These are phyloP conservation scores for Drosophila neonasuta DNA, from an alignment of 2,888 invertebrate genomes.

Conservation along the genomic window DNA sequence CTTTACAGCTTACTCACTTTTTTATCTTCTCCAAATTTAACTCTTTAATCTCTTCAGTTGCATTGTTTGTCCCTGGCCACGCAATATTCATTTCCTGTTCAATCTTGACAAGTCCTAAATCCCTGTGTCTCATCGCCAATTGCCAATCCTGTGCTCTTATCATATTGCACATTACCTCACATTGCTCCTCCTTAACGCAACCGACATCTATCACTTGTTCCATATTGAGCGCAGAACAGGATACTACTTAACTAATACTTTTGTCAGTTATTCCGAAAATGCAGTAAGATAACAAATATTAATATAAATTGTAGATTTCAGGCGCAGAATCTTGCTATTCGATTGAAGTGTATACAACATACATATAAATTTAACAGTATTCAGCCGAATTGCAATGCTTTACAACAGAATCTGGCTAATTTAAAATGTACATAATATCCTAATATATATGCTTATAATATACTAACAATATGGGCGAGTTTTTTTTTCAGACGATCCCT, in stretches of 20 bases:
- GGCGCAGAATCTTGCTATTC: constrained; percentile 37
- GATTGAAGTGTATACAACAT: constrained; percentile 32
- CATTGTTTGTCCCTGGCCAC: constrained; percentile 32
- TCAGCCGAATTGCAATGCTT: background rate
- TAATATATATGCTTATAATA: too few relatives aligned
- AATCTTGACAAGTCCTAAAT: constrained; percentile 48
- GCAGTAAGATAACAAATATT: background rate
- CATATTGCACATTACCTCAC: constrained; percentile 56
- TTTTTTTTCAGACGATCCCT: too few relatives aligned
- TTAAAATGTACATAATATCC: too few relatives aligned
- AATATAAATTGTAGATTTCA: constrained; percentile 22
- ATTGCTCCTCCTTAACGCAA: constrained; percentile 54
- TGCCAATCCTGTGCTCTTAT: constrained; percentile 52
- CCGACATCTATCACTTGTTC: constrained; percentile 51
- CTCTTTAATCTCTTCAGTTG: constrained; percentile 27
- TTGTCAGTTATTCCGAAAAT: background rate
- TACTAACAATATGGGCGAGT: too few relatives aligned
- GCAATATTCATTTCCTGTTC: constrained; percentile 54
- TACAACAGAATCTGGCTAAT: background rate
- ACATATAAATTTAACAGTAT: background rate
- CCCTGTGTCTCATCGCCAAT: constrained; percentile 50
- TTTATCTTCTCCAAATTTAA: constrained; percentile 38
- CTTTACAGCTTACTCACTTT: constrained; percentile 24
- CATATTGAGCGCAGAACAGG: constrained; percentile 19
- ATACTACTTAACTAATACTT: background rate